Evolutionary conservation across 2,888 invertebrate genomes (phyloP).

Genomic region (Apeira syringaria): DNA sequence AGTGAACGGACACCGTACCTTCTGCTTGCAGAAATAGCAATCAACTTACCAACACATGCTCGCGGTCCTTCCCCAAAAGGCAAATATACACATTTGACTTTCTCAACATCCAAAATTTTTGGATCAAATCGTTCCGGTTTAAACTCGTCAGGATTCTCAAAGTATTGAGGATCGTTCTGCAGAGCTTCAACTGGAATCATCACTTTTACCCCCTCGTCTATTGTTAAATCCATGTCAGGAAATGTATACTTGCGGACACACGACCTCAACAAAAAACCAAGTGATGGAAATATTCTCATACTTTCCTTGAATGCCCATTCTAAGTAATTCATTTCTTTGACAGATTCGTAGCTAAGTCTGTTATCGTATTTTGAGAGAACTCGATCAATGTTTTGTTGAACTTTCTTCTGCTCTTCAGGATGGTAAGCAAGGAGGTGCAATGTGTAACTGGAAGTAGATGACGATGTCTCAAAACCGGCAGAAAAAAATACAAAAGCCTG

Average conservation of each 20-base stretch:
- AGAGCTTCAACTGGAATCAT: slow-evolving; percentile 52
- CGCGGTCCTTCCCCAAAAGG: neutral
- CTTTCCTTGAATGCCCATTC: slow-evolving; percentile 47
- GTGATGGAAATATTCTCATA: slow-evolving; percentile 49
- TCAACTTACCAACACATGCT: neutral
- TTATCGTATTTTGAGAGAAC: slow-evolving; percentile 47
- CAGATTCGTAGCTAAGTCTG: slow-evolving; percentile 51
- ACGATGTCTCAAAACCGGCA: slow-evolving; percentile 71
- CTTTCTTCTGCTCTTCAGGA: slow-evolving; percentile 54
- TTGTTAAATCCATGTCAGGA: slow-evolving; percentile 40
- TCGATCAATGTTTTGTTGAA: slow-evolving; percentile 56
- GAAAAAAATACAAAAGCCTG: slow-evolving; percentile 25
- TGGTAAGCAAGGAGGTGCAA: slow-evolving; percentile 60
- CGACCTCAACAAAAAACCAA: slow-evolving; percentile 45
- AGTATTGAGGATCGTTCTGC: slow-evolving; percentile 55
- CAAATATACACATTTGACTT: neutral
- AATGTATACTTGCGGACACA: slow-evolving; percentile 44
- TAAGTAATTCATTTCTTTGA: slow-evolving; percentile 43
- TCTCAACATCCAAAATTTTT: neutral
- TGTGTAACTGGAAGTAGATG: slow-evolving; percentile 58
- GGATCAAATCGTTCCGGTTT: slow-evolving; percentile 47
- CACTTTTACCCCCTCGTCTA: slow-evolving; percentile 53
- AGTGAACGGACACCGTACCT: no score
- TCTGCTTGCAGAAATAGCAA: no score
- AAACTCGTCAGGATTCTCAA: slow-evolving; percentile 47